phyloP scores from a whole-genome alignment of 2,797 vertebrate species.

The Mallotus villosus region DNA sequence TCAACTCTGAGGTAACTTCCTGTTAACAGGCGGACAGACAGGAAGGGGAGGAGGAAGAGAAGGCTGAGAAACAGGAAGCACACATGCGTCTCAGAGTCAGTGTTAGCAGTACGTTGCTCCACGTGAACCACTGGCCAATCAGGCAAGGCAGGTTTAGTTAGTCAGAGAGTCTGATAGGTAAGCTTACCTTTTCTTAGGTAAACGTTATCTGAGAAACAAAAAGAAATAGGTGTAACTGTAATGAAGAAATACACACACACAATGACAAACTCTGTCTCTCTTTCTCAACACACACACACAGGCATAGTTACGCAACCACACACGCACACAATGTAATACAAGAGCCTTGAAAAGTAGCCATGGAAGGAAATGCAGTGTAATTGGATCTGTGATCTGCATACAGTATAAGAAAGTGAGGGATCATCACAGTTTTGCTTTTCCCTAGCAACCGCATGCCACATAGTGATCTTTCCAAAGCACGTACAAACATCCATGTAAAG shows the following conservation, averaged over 20 bases:
- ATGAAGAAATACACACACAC: constrained; percentile 47
- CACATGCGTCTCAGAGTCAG: constrained; percentile 53
- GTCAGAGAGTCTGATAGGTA: constrained; percentile 49
- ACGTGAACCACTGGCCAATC: constrained; percentile 34
- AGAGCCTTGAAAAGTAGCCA: constrained; percentile 1
- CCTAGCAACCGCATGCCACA: too few species aligned
- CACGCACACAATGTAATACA: constrained; percentile 1
- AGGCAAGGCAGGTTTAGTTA: constrained; percentile 40
- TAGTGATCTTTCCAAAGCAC: too few species aligned
- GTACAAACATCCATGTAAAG: too few species aligned
- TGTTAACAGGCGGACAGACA: constrained; percentile 37
- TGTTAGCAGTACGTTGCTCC: constrained; percentile 24
- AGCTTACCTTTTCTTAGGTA: constrained; percentile 83
- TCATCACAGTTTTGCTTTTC: not conserved
- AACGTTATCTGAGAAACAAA: constrained; percentile 80
- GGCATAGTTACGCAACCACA: not conserved
- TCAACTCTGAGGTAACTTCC: constrained; percentile 47
- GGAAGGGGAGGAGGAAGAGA: constrained; percentile 16
- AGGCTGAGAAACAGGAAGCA: constrained; percentile 37
- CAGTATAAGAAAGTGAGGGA: not conserved
- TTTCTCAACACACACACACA: not conserved
- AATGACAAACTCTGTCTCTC: not conserved
- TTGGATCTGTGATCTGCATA: not conserved
- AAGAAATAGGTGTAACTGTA: constrained; percentile 68
- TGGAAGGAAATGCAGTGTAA: not conserved